phyloP scores from a whole-genome alignment of 2,113 vertebrate genomes.

The Kryptolebias marmoratus region DNA sequence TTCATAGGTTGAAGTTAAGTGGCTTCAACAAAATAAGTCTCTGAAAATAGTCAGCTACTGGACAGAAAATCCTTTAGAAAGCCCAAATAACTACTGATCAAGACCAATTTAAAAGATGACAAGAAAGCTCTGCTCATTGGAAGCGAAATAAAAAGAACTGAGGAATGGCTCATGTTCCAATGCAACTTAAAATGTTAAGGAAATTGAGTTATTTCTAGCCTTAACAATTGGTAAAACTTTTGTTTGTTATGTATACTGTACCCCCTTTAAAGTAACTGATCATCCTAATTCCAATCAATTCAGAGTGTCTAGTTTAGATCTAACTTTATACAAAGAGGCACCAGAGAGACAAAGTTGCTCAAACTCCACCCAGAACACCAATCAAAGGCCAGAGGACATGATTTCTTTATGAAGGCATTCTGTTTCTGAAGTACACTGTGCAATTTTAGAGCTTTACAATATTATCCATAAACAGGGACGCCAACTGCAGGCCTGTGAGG shows the following conservation, averaged over 20 bases:
- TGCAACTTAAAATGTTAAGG: too few species aligned
- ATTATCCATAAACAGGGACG: slow-evolving; percentile 62
- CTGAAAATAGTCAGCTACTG: too few species aligned
- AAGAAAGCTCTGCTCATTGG: too few species aligned
- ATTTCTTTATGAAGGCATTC: slow-evolving; percentile 44
- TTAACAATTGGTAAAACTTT: neutral
- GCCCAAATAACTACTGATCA: too few species aligned
- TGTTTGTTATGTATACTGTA: neutral
- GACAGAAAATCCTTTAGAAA: too few species aligned
- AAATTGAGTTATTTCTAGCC: too few species aligned
- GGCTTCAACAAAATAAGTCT: too few species aligned
- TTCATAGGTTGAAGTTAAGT: too few species aligned
- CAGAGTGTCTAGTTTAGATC: neutral
- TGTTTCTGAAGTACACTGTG: slow-evolving; percentile 25
- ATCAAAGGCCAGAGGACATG: slow-evolving; percentile 19
- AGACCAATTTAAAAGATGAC: too few species aligned
- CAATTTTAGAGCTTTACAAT: slow-evolving; percentile 62
- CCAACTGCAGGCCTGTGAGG: slow-evolving; percentile 44
- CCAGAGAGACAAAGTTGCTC: neutral
- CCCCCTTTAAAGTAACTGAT: neutral
- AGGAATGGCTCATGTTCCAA: too few species aligned
- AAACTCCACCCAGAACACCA: slow-evolving; percentile 21
- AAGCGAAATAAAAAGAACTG: too few species aligned
- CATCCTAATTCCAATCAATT: neutral
- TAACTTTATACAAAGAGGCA: too few species aligned